Base-by-base conservation (phyloP, 1,140 invertebrate species). In the Leptinotarsa defecta region DNA sequence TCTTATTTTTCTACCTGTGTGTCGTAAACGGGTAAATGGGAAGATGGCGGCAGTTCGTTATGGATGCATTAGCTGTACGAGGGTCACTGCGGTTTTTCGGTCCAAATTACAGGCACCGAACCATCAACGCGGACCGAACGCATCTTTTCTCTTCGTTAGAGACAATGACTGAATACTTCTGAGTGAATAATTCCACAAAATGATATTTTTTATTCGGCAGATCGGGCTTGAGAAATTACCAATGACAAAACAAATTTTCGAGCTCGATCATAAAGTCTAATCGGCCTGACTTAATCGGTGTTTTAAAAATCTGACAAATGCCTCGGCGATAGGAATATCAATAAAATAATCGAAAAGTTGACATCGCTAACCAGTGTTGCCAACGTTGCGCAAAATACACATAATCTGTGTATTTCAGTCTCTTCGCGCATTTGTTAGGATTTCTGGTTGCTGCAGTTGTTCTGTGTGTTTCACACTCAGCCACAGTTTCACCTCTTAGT, bases 91-190 rank as follows among this genome's bases (percentile, higher is more conserved):
- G 69, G 69, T 71, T 71, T 71, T 71, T 71, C 69, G 49, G 48
- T 22, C 69, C 49, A 71, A 71, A 71, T 71, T 71, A 71, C 69
- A 71, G 69, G 19, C 20, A 19, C 34, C 68, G 68, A 27, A 27
- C 68, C 20, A 48, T 19, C 34, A 43, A 43, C 34, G 8, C 69
- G 49, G 48, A 22, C 69, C n/a, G 48, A 48, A 71, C 34, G 24
- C 69, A 71, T 48, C 69, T 71, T 69, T 65, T 71, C 52, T 71
- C 48, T 71, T 71, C 69, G 69, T 71, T 71, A 71, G 49, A 71
- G 69, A 71, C 69, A 71, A 71, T 71, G 69, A 71, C 69, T 71
- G 69, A 71, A 71, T 57, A 34, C 52, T 71, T 71, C 69, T 61
- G 69, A 57, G 48, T 52, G 49, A 71, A 71, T 61, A 71, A 71